Base-by-base conservation (phyloP, 2,113 vertebrate genomes). In the Corythaixoides concolor region DNA sequence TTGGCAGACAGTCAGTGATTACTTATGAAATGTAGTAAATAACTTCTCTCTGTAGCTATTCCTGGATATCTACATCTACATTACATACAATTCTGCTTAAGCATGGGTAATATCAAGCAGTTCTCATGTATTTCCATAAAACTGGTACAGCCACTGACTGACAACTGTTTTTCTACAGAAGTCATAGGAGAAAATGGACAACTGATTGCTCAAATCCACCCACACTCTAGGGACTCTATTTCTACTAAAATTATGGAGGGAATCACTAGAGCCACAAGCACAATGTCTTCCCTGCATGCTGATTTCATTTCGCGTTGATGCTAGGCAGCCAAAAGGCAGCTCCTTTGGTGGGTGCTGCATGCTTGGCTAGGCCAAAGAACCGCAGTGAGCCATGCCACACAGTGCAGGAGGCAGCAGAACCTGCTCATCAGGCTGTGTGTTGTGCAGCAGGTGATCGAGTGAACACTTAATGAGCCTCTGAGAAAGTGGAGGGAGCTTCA, bases 351-450 rank as follows among this genome's bases (percentile, higher is more conserved):
- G 8, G 35, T 67, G 28, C 45, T 50, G 50, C 56, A 8, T 14
- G 35, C 28, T 49, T 60, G 45, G 45, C 45, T 2, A 5, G 41
- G 72, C 28, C 56, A 50, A 39, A 43, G 6, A 11, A 30, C 9
- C 6, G 27, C 74, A 70, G 41, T 0, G 1, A 50, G 50, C 32
- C 28, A 23, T 20, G 14, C 22, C 12, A 26, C 56, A 15, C 2
- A 21, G 41, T 3, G 28, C 26, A 72, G 49, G 27, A 16, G 8
- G 7, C 19, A 58, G 58, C 41, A 56, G 27, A 52, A 64, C 30
- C 32, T 15, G 58, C 59, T 55, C 0, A 0, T 13, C 50, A 41
- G 60, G 55, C 55, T 41, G 37, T 1, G n/a, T 8, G 45, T 5
- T 26, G 53, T 26, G 63, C n/a, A 27, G 21, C 6, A 33, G 7